Percentiles rank a stretch among this genome's conserved stretches.
phyloP scores from a whole-genome alignment of 2,113 vertebrate genomes.

The Corvus hawaiiensis region DNA sequence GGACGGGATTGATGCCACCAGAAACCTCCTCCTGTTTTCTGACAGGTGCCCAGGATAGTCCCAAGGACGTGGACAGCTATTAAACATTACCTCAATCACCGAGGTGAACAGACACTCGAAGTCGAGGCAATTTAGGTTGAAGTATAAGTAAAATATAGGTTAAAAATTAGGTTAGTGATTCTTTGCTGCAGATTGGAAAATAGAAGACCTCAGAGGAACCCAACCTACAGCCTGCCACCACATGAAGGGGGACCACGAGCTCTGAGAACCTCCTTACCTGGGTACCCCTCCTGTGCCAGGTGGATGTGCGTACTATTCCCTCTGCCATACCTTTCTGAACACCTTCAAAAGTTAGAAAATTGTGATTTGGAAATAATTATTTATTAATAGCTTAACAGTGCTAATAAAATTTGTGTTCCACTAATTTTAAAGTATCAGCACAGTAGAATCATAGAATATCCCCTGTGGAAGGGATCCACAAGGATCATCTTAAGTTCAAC shows the following conservation, averaged over 20 bases:
- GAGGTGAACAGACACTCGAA: not conserved
- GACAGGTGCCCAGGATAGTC: not conserved
- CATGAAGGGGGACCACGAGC: too few relatives aligned
- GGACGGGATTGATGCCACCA: not conserved
- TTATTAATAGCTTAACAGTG: not conserved
- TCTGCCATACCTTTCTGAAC: not conserved
- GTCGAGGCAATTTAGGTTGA: not conserved
- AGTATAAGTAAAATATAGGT: not conserved
- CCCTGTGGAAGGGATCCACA: not conserved
- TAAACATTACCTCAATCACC: accelerated
- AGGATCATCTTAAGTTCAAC: not conserved
- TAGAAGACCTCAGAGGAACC: not conserved
- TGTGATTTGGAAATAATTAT: not conserved
- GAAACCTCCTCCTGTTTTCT: not conserved
- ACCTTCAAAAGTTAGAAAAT: not conserved
- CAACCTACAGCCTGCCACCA: not conserved
- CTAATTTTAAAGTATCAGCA: not conserved
- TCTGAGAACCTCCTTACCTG: not conserved
- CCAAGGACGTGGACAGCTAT: not conserved
- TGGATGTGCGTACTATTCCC: accelerated
- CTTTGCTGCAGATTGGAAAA: not conserved
- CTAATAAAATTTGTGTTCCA: not conserved
- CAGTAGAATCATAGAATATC: not conserved
- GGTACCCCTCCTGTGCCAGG: accelerated
- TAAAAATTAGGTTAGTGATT: not conserved